Base-by-base conservation (phyloP, 2,797 vertebrate species). In the Amphiprion clarkii region DNA sequence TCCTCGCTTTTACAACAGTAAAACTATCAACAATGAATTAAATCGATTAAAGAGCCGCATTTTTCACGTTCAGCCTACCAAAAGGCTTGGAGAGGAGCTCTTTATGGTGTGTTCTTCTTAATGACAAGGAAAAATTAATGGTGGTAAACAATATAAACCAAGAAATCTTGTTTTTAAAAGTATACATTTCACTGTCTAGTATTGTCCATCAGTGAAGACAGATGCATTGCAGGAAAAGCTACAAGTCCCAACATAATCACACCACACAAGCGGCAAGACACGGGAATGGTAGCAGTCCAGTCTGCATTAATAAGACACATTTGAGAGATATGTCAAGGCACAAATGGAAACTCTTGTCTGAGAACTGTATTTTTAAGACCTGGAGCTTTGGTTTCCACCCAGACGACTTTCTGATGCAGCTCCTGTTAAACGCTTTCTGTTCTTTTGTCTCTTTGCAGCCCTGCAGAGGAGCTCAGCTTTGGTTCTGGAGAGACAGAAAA, bases 391-490 rank as follows among this genome's bases (percentile, higher is more conserved):
- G 12, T 56, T 84, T 74, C n/a, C 19, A 54, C 55, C 33, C 23
- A 55, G 68, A 56, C 49, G 44, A 14, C 29, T 49, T 54, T 54
- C 25, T 52, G 52, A 49, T 58, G 53, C 54, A 49, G 21, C 56
- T 74, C 19, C 46, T 64, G 42, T 49, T 59, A 64, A 51, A 58
- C 25, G 48, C 6, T 44, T 12, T 67, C 6, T 40, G 29, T 46
- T 72, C 55, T 66, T 12, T 25, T 48, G 5, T 53, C 25, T 78
- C 17, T 40, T 29, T 76, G 23, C 88, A 99, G 98, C 92, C 98
- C 98, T 16, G 95, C 98, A 21, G 98, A 99, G 87, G 98, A 99
- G 83, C 94, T 99, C 0, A 95, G 96, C 93, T 99, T 99, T 84
- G 97, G 98, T 74, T 96, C 94, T 63, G 95, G 95, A 85, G 98